Evolutionary conservation across 2,113 vertebrate genomes (phyloP).

Genomic region (Actinemys pallida): DNA sequence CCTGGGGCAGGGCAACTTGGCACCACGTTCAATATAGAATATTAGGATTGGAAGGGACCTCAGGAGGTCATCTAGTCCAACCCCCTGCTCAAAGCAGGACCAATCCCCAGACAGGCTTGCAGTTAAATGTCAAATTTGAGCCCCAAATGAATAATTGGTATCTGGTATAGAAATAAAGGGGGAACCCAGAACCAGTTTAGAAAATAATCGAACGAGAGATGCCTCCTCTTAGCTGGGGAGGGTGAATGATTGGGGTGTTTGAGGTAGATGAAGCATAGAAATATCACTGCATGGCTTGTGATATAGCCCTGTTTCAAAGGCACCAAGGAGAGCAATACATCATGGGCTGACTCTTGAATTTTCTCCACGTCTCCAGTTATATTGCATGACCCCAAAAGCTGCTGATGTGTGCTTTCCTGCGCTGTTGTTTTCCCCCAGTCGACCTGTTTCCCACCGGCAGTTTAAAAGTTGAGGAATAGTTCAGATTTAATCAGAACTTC

Average conservation of each 20-base stretch:
- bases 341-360: conserved; percentile 52
- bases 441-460: conserved; percentile 8
- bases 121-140: not conserved
- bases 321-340: conserved; percentile 26
- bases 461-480: not conserved
- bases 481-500: conserved; percentile 33
- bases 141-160: not conserved
- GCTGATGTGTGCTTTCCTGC: conserved; percentile 51
- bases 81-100: too few species aligned
- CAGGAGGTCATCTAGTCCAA: too few species aligned
- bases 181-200: not conserved
- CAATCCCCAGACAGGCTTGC: not conserved
- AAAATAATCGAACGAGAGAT: not conserved
- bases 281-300: not conserved
- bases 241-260: not conserved
- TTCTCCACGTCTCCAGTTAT: conserved; percentile 50
- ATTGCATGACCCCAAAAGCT: conserved; percentile 57
- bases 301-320: not conserved
- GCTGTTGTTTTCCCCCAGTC: not conserved
- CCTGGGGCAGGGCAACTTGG: not conserved
- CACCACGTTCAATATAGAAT: not conserved
- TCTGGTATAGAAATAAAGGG: not conserved
- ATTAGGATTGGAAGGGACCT: too few species aligned
- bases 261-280: not conserved
- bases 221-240: not conserved